Evolutionary conservation across 1,140 invertebrate species (phyloP).

Genomic region (Thaumetopoea pityocampa): DNA sequence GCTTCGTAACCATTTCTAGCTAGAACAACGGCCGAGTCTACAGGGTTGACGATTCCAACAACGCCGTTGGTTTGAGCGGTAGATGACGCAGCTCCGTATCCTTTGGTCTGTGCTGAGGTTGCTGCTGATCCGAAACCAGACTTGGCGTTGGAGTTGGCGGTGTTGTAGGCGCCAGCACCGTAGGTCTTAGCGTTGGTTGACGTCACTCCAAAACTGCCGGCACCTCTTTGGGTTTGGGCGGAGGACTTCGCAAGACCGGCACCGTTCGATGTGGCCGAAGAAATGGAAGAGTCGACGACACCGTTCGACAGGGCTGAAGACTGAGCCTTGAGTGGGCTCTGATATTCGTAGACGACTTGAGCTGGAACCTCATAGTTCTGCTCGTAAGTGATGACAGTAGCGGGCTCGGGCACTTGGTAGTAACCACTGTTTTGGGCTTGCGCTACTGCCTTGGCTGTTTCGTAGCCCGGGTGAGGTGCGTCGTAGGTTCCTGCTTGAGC

Average conservation of each 20-base stretch:
- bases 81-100: constrained; percentile 38
- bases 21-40: constrained; percentile 8
- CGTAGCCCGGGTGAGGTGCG: constrained; percentile 22
- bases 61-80: constrained; percentile 32
- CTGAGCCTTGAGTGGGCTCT: constrained; percentile 28
- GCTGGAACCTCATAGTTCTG: constrained; percentile 49
- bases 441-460: constrained; percentile 42
- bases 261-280: constrained; percentile 42
- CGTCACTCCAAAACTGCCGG: constrained; percentile 38
- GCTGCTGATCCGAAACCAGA: constrained; percentile 32
- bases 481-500: constrained; percentile 48
- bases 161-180: constrained; percentile 42
- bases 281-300: constrained; percentile 35
- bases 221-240: constrained; percentile 40
- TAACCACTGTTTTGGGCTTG: constrained; percentile 42
- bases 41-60: constrained; percentile 28
- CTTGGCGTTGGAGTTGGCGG: constrained; percentile 48
- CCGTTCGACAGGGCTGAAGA: constrained; percentile 41
- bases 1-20: background rate
- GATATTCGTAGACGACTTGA: constrained; percentile 32
- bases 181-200: constrained; percentile 47
- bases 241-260: constrained; percentile 42
- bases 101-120: constrained; percentile 37
- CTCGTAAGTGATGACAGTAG: constrained; percentile 49
- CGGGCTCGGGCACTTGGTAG: constrained; percentile 47